Evolutionary conservation across 2,113 vertebrate genomes (phyloP), one percentile per base, ranked within the genome.

Genomic region (Dissostichus mawsoni): DNA sequence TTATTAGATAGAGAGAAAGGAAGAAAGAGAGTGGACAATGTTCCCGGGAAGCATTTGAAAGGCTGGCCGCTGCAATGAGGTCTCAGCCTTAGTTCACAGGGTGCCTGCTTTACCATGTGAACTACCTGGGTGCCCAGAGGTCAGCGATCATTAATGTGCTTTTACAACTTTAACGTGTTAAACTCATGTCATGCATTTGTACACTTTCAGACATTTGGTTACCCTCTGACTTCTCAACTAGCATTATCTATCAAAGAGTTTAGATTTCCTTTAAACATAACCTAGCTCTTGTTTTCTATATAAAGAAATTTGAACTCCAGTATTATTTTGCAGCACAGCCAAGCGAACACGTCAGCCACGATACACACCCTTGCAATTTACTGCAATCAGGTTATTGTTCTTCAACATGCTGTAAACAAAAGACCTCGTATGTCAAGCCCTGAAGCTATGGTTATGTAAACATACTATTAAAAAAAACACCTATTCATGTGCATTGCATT

Each of bases 281-380:
- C 4, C 17, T 8, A 62, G 25, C 8, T 1, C 36, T 23, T 16
- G 9, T 50, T 63, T 2, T 16, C 14, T 36, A 2, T 74, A 17
- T 53, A 17, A 56, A 72, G 8, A 72, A 45, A 59, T 11, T 20
- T 12, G 62, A 45, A 64, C 29, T 2, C 3, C 33, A n/a, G 66
- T 53, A 17, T 86, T 47, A 53, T 63, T 67, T 53, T 52, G n/a
- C 45, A 52, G 20, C 16, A 50, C 51, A 71, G 52, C 33, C 58
- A 66, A 81, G 50, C 6, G 66, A 75, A 66, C n/a, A 76, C 50
- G 48, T 74, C 20, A 77, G 64, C 36, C 45, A 20, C 8, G 48
- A 77, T 41, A 85, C 85, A 84, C 88, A 63, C 83, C 87, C 87
- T 77, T 18, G 36, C 80, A 63, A 89, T 76, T 59, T 66, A 78